These are phyloP conservation scores for Xenus cinereus DNA, from an alignment of 2,113 vertebrate genomes.

Conservation along the genomic window DNA sequence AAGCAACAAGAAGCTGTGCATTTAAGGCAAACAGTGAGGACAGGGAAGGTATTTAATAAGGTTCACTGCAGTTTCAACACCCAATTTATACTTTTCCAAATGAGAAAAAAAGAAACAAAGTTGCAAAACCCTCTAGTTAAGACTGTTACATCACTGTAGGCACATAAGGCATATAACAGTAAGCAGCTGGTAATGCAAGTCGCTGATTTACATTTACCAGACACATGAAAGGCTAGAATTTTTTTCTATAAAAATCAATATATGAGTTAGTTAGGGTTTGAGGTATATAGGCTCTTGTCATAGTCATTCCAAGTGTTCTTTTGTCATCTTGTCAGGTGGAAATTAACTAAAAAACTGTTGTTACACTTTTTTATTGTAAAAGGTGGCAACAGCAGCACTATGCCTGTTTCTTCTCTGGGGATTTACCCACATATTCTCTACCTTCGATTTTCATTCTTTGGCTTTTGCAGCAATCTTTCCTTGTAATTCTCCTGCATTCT, in stretches of 20 bases:
- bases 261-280: constrained; percentile 21
- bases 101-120: constrained; percentile 19
- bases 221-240: neutral
- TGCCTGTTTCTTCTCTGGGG: neutral
- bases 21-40: neutral
- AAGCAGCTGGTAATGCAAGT: neutral
- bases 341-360: constrained; percentile 10
- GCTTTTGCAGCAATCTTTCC: neutral
- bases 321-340: constrained; percentile 2
- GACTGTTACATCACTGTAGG: neutral
- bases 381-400: neutral
- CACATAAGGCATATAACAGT: neutral
- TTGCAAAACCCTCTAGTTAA: neutral
- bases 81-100: neutral
- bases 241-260: neutral
- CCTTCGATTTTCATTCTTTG: neutral
- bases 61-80: neutral
- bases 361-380: neutral
- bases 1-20: neutral
- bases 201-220: constrained; percentile 23
- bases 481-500: neutral
- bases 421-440: neutral
- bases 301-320: neutral
- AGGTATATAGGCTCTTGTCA: neutral
- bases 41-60: neutral